Conservation (phyloP, 2,797 vertebrate species). For the Pseudopleuronectes americanus region DNA sequence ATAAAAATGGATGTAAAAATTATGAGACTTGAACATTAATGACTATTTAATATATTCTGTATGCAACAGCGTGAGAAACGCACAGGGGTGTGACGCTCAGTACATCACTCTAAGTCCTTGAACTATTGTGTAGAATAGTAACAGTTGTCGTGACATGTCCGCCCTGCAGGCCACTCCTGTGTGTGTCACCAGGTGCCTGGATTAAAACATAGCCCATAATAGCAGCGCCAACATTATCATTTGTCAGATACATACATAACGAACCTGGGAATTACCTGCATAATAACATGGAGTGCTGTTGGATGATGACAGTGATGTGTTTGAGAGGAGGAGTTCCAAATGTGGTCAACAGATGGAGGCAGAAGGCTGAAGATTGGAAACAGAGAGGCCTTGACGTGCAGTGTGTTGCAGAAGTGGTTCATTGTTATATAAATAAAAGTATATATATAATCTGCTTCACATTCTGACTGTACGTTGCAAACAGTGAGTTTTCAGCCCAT, state of each 20-base stretch:
- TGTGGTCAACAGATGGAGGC: slow-evolving; percentile 81
- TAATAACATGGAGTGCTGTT: slow-evolving; percentile 46
- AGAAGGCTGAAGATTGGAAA: slow-evolving; percentile 62
- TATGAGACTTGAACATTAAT: no score
- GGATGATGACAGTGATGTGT: slow-evolving; percentile 26
- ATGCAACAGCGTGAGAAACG: no score
- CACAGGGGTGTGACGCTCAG: not conserved
- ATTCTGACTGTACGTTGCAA: not conserved
- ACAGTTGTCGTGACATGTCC: not conserved
- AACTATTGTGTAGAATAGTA: not conserved
- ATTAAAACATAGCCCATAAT: slow-evolving; percentile 25
- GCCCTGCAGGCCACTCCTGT: slow-evolving; percentile 38
- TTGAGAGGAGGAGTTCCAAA: slow-evolving; percentile 52
- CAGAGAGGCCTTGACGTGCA: not conserved
- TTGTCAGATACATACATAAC: slow-evolving; percentile 51
- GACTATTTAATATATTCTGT: no score
- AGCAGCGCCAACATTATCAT: slow-evolving; percentile 57
- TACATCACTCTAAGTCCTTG: not conserved
- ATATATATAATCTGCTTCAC: slow-evolving; percentile 8
- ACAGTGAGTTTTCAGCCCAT: not conserved
- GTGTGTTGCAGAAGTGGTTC: slow-evolving; percentile 24
- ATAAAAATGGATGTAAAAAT: no score
- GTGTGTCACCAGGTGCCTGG: slow-evolving; percentile 20
- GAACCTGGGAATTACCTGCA: slow-evolving; percentile 27
- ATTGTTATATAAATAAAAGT: slow-evolving; percentile 34